These are phyloP conservation scores for Luffia ferchaultella DNA, from an alignment of 2,888 invertebrate genomes.

Conservation along the genomic window DNA sequence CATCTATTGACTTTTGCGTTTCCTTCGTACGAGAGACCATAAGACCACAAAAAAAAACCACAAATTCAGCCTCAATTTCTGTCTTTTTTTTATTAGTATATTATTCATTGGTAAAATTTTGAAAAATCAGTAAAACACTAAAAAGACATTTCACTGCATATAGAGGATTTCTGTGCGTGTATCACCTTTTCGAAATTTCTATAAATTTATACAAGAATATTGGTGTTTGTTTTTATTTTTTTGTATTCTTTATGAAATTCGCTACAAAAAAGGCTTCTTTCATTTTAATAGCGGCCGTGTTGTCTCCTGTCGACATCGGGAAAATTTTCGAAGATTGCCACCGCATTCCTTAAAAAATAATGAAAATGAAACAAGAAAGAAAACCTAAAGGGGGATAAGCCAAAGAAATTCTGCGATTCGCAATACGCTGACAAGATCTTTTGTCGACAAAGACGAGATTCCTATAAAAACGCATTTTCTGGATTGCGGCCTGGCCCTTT, in stretches of 20 bases:
- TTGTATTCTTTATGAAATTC: background rate
- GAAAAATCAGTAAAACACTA: too few species aligned
- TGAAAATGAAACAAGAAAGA: background rate
- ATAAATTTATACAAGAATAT: background rate
- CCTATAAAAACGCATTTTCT: conserved; percentile 59
- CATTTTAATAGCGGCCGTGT: background rate
- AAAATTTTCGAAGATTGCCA: background rate
- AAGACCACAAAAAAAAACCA: too few species aligned
- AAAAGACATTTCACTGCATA: background rate
- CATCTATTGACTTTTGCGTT: too few species aligned
- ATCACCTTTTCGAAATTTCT: too few species aligned
- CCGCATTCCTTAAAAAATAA: background rate
- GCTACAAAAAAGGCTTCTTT: background rate
- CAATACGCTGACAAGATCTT: conserved; percentile 39
- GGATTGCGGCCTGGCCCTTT: conserved; percentile 45
- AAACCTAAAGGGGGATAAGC: background rate
- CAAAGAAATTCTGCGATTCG: background rate
- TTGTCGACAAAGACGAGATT: conserved; percentile 47
- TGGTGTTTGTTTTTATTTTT: too few species aligned
- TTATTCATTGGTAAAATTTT: too few species aligned
- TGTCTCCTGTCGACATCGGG: background rate
- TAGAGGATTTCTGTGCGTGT: background rate
- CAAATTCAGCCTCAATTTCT: too few species aligned
- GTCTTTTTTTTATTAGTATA: too few species aligned
- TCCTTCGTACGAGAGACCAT: too few species aligned